phyloP scores from a whole-genome alignment of 37 sponge, comb jelly and placozoan species.

The Beroe forskalii region DNA sequence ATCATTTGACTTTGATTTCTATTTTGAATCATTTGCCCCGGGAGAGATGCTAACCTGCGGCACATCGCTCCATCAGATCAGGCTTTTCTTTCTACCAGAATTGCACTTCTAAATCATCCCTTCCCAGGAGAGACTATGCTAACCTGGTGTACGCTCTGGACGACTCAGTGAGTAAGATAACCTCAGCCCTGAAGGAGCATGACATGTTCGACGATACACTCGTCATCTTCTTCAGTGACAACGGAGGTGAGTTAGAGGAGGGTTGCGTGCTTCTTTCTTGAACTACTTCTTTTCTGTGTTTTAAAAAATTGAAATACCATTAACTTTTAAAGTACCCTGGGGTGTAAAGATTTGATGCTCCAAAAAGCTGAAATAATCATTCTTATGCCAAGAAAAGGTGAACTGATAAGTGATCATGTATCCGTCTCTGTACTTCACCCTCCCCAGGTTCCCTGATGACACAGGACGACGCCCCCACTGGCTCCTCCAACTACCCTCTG shows the following conservation, averaged over 20 bases:
- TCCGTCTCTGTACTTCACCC: too few species aligned
- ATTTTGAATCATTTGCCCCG: too few species aligned
- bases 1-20: too few species aligned
- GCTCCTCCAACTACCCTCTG: slow-evolving; percentile 66
- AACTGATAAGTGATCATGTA: not conserved
- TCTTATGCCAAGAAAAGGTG: not conserved
- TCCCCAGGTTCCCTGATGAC: not conserved
- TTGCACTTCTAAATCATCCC: not conserved
- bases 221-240: slow-evolving; percentile 37
- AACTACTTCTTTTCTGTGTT: too few species aligned
- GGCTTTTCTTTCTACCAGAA: too few species aligned
- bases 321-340: too few species aligned
- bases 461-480: slow-evolving; percentile 55
- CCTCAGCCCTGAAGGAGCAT: slow-evolving; percentile 50
- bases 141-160: not conserved
- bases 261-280: too few species aligned
- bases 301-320: too few species aligned
- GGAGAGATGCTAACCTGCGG: too few species aligned
- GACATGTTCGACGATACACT: slow-evolving; percentile 61
- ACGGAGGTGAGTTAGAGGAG: slow-evolving; percentile 11
- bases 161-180: slow-evolving; percentile 21
- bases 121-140: not conserved
- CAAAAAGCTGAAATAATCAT: too few species aligned
- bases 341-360: too few species aligned
- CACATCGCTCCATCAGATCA: too few species aligned